Conservation (phyloP, 2,113 vertebrate species). For the Isurus oxyrinchus region DNA sequence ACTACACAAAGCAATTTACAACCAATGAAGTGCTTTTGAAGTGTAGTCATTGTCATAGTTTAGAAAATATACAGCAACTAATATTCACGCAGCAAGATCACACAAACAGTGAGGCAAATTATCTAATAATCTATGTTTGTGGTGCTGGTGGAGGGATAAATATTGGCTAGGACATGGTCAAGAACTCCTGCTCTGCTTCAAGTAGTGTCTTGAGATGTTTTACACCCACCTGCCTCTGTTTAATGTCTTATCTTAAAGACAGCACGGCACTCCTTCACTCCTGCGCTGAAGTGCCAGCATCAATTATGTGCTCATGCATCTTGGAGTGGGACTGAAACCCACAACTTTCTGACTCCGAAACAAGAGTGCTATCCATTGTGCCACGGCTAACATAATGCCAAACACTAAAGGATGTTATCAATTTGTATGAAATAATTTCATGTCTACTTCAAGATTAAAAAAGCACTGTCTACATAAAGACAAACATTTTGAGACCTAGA, state of each 20-base stretch:
- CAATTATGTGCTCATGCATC: background rate
- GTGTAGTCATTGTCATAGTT: too few relatives aligned
- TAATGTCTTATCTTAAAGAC: background rate
- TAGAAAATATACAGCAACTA: too few relatives aligned
- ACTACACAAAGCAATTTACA: too few relatives aligned
- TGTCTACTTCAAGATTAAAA: background rate
- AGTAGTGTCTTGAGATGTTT: background rate
- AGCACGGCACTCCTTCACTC: background rate
- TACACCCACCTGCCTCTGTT: background rate
- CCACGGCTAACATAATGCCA: background rate
- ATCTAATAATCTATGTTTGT: background rate
- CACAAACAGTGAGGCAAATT: background rate
- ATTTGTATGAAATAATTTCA: background rate
- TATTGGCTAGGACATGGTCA: background rate
- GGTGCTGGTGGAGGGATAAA: background rate
- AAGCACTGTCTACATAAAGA: too few relatives aligned
- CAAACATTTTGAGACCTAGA: background rate
- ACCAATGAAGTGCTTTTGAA: background rate
- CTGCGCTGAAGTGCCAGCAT: background rate
- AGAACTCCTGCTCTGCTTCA: background rate
- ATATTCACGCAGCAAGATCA: background rate
- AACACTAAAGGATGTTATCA: background rate
- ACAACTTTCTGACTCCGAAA: background rate
- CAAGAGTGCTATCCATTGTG: background rate
- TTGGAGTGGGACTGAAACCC: background rate